These are phyloP conservation scores for Cotesia congregata DNA, from an alignment of 2,888 invertebrate genomes.

Conservation along the genomic window DNA sequence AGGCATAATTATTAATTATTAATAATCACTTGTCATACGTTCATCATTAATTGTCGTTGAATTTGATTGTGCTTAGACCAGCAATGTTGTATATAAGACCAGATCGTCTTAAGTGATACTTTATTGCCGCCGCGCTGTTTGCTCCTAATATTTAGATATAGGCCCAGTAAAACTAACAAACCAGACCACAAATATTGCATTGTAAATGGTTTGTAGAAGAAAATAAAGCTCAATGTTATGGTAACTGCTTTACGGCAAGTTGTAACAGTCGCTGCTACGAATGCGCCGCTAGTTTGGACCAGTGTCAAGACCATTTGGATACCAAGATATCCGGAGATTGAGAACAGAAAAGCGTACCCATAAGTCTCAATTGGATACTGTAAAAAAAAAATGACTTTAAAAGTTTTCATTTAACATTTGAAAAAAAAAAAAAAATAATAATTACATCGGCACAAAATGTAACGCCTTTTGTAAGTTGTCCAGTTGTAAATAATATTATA, in stretches of 20 bases:
- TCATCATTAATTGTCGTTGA: slow-evolving; percentile 56
- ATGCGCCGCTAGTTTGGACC: slow-evolving; percentile 90
- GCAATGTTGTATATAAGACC: slow-evolving; percentile 50
- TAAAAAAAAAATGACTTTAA: slow-evolving; percentile 60
- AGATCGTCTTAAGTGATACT: slow-evolving; percentile 46
- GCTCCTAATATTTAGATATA: slow-evolving; percentile 93
- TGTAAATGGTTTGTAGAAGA: slow-evolving; percentile 95
- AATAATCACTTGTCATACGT: slow-evolving; percentile 44
- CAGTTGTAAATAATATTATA: slow-evolving; percentile 79
- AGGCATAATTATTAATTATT: neutral
- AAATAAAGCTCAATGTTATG: slow-evolving; percentile 91
- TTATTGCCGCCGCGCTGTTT: slow-evolving; percentile 71
- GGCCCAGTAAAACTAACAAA: slow-evolving; percentile 87
- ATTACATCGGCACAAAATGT: slow-evolving; percentile 83
- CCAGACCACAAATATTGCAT: slow-evolving; percentile 94
- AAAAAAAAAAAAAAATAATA: slow-evolving; percentile 17
- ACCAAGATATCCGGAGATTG: slow-evolving; percentile 91
- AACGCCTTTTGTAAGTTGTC: slow-evolving; percentile 82
- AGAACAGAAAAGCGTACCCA: slow-evolving; percentile 88
- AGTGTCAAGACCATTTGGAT: slow-evolving; percentile 93
- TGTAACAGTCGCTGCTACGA: slow-evolving; percentile 93
- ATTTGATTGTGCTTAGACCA: slow-evolving; percentile 57
- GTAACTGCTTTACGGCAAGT: slow-evolving; percentile 93
- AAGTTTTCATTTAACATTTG: slow-evolving; percentile 14
- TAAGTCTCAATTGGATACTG: slow-evolving; percentile 84